Evolutionary conservation across 2,113 vertebrate species (phyloP), one percentile per base, ranked within the genome.

Genomic region (Carassius carassius): DNA sequence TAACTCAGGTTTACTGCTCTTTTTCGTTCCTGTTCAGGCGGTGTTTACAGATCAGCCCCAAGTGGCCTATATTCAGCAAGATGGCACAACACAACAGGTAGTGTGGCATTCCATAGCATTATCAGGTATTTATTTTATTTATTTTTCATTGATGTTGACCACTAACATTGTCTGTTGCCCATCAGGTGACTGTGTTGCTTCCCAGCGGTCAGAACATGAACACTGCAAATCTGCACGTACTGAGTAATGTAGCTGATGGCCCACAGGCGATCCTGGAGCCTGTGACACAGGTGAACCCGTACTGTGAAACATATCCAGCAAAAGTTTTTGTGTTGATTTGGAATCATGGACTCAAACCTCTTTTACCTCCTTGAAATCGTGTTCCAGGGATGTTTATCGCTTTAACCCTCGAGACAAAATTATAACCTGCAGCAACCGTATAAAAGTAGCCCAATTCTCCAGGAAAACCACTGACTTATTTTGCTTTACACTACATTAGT

Each of bases 1-100:
- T 19, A 80, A 7, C 37, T 79, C 6, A 11, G 13, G 13, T 41
- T 65, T n/a, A 21, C 29, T 32, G 12, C 10, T 25, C 11, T 81
- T 72, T 83, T 19, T 77, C 2, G 54, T 5, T 83, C 54, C n/a
- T 51, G 63, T 73, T 29, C 85, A 99, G 98, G 92, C 96, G 83
- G 96, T 99, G 84, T 99, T 99, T 93, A 95, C 97, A 91, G 98
- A 99, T 91, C 97, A 98, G 62, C 95, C 97, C 80, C 98, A 99
- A 90, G 97, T 99, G 89, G 95, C 98, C 47, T 99, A 98, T 6
- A 98, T 99, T 84, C 98, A 99, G 62, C 98, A 99, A 91, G 98
- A 99, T 91, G 95, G 97, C 17, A 96, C 97, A 58, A 95, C 98
- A 11, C 98, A 99, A 88, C 98, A 99, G 96, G 98, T 97, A 91